Conservation (phyloP, 2,113 vertebrate genomes). For the Lepisosteus osseus region DNA sequence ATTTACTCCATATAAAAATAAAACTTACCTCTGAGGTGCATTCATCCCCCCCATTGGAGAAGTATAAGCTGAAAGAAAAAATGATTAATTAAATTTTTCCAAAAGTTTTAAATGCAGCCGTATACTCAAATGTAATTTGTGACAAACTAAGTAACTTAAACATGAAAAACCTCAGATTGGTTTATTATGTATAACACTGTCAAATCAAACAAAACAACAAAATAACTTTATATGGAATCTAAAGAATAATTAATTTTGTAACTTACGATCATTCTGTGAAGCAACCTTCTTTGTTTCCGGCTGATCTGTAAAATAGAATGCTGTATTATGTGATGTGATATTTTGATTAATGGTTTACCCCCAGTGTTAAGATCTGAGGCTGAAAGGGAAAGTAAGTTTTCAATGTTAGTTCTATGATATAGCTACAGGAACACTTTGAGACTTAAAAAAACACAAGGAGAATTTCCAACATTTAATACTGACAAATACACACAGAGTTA, state of each 20-base stretch:
- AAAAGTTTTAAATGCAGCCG: no score
- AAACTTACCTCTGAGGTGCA: constrained; percentile 80
- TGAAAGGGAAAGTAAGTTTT: constrained; percentile 7
- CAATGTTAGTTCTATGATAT: not conserved
- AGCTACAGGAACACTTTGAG: no score
- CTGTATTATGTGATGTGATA: constrained; percentile 35
- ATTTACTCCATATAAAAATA: not conserved
- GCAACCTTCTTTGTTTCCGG: constrained; percentile 98
- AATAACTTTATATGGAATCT: not conserved
- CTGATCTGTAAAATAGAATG: constrained; percentile 85
- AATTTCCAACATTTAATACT: no score
- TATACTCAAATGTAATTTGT: no score
- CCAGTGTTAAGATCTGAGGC: not conserved
- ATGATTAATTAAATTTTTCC: not conserved
- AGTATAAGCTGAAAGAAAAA: constrained; percentile 75
- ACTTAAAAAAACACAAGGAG: no score
- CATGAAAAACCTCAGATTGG: no score
- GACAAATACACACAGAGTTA: no score
- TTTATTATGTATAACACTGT: not conserved
- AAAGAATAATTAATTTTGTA: constrained; percentile 11
- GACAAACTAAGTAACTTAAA: no score
- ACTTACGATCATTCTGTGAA: constrained; percentile 92
- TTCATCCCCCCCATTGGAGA: constrained; percentile 84
- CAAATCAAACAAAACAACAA: constrained; percentile 1
- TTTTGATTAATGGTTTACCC: not conserved